Evolutionary conservation across 2,797 vertebrate species (phyloP), one percentile per base, ranked within the genome.

Genomic region (Chanos chanos): DNA sequence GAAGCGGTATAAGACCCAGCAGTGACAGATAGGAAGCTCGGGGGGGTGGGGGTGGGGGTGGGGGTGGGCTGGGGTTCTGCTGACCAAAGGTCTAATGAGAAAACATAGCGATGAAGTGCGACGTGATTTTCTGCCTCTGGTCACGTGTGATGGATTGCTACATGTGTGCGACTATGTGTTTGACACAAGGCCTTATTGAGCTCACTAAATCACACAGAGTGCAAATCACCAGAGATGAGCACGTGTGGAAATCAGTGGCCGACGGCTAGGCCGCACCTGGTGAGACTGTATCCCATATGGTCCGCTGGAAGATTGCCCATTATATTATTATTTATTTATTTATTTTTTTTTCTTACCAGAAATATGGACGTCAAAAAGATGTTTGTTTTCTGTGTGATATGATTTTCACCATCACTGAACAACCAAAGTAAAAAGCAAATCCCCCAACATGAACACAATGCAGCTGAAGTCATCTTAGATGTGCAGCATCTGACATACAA

Each of bases 71-170:
- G n/a, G n/a, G n/a, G 59, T 50, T 58, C 34, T 36, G 39, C 61
- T 53, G 34, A 61, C 50, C 52, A 18, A 52, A 9, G 53, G 58
- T 55, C 57, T 73, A 76, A 76, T 64, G 65, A 71, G 43, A 45
- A n/a, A 70, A 64, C 62, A 45, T 30, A 39, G 47, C 64, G 71
- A 50, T 37, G 47, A 52, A 66, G 73, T 51, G 67, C 70, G 57
- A 67, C 37, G 54, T 28, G 41, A 55, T 61, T 72, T 65, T 66
- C 54, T 63, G 41, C 41, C 31, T 55, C 37, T 18, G 21, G 57
- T 65, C 61, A 31, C 28, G 39, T 37, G 49, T 61, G 54, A 66
- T 71, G 40, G 40, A 73, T 68, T 47, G 57, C 43, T 68, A 18
- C 27, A 18, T 34, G 25, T 37, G 39, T 36, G 52, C 45, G 51